A percentile compares a stretch with the other conserved stretches of the same genome.
Conservation (phyloP, 2,113 vertebrate species). For the Ardeotis arabs region DNA sequence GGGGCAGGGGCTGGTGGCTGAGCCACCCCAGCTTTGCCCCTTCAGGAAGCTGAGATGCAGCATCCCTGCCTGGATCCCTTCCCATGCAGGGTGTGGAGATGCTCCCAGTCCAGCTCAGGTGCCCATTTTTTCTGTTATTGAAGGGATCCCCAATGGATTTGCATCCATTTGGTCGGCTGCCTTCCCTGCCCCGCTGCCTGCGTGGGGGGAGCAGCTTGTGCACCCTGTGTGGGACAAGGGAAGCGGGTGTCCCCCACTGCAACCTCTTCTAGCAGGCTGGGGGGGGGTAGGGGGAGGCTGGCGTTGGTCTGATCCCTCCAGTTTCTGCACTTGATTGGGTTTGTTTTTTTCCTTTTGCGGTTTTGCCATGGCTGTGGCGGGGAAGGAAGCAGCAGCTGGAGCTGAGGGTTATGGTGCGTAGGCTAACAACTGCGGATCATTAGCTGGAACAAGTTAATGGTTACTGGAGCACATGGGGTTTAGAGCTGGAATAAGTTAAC, state of each 20-base stretch:
- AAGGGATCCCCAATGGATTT: not conserved
- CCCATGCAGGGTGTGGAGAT: not conserved
- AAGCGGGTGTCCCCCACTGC: not conserved
- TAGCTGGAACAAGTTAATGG: slow-evolving; percentile 48
- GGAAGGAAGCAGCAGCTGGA: not conserved
- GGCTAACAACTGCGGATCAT: slow-evolving; percentile 4
- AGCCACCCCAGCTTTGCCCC: not conserved
- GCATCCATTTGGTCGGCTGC: not conserved
- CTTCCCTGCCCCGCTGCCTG: not conserved
- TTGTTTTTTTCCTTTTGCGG: not conserved
- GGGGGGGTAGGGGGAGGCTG: not conserved
- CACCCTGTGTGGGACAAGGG: not conserved
- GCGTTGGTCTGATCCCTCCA: rapidly evolving
- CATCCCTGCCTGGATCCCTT: not conserved
- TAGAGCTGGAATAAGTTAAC: slow-evolving; percentile 37
- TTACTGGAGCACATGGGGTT: slow-evolving; percentile 21
- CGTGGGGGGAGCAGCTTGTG: not conserved
- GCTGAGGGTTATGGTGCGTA: not conserved
- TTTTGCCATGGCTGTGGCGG: not conserved
- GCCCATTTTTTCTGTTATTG: not conserved
- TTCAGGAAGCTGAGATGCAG: not conserved
- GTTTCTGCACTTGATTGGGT: not conserved
- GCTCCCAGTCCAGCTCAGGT: not conserved
- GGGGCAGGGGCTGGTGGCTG: not conserved
- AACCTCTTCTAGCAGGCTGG: not conserved